Percentiles rank a stretch among this genome's conserved stretches.
These are phyloP conservation scores for Sympetrum striolatum DNA, from an alignment of 2,888 invertebrate genomes.

Conservation along the genomic window DNA sequence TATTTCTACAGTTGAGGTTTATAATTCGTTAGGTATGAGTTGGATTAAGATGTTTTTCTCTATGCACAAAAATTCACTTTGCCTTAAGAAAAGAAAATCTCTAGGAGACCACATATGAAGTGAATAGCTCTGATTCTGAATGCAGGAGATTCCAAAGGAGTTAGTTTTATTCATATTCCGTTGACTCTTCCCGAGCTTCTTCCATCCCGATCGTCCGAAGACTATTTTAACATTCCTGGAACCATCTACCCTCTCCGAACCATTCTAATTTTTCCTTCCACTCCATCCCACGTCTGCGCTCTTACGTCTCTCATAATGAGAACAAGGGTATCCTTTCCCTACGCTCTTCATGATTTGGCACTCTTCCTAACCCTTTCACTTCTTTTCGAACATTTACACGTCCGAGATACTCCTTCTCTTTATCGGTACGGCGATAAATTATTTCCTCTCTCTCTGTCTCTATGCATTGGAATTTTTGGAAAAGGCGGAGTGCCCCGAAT, in stretches of 20 bases:
- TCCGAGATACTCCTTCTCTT: background rate
- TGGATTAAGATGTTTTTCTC: too few species aligned
- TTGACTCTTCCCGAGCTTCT: background rate
- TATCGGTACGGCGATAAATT: background rate
- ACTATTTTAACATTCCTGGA: background rate
- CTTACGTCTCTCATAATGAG: background rate
- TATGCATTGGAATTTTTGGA: background rate
- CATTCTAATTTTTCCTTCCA: background rate
- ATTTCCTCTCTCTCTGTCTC: background rate
- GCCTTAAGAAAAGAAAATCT: too few species aligned
- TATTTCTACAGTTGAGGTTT: too few species aligned
- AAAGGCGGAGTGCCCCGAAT: background rate
- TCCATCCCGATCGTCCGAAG: background rate
- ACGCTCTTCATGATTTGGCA: background rate
- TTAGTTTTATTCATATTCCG: too few species aligned
- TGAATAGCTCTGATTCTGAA: too few species aligned
- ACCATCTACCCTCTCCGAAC: background rate
- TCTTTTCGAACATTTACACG: background rate
- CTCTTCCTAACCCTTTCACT: background rate
- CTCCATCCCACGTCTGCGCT: background rate
- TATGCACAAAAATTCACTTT: too few species aligned
- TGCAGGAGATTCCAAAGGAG: too few species aligned
- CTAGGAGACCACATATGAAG: too few species aligned
- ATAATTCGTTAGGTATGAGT: too few species aligned
- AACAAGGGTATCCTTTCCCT: too few species aligned